Conservation (phyloP, 2,113 vertebrate genomes). For the Cinclus mexicanus region DNA sequence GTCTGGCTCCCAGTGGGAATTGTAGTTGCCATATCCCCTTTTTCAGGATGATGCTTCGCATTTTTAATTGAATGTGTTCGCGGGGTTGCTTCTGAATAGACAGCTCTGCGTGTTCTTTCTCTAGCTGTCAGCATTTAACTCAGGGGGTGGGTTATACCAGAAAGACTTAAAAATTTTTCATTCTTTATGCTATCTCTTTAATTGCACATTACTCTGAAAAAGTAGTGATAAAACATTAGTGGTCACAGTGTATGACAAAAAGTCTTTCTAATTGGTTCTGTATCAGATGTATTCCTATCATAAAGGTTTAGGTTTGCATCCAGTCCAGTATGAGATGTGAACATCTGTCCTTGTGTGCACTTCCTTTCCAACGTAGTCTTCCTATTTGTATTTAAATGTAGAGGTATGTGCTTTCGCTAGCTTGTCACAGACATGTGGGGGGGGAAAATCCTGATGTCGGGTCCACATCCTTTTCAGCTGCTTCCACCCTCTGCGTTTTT, state of each 20-base stretch:
- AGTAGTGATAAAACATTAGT: not conserved
- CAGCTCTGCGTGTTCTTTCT: not conserved
- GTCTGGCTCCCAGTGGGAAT: not conserved
- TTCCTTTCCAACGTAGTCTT: not conserved
- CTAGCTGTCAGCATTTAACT: not conserved
- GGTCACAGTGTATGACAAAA: not conserved
- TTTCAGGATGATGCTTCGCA: not conserved
- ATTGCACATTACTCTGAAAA: not conserved
- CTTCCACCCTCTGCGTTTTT: not conserved
- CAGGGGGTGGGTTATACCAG: not conserved
- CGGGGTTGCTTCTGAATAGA: not conserved
- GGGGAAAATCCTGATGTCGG: fast-evolving
- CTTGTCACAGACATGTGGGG: not conserved
- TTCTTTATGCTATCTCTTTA: not conserved
- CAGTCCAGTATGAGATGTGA: not conserved
- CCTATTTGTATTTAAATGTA: not conserved
- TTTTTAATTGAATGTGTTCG: not conserved
- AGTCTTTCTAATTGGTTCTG: not conserved
- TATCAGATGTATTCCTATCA: not conserved
- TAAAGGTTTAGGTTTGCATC: not conserved
- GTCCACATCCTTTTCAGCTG: not conserved
- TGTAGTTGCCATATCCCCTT: not conserved
- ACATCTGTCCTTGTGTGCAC: not conserved
- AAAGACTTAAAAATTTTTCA: not conserved
- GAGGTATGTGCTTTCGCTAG: not conserved